phyloP scores from a whole-genome alignment of 2,797 vertebrate species.

The Silurus lanzhouensis region DNA sequence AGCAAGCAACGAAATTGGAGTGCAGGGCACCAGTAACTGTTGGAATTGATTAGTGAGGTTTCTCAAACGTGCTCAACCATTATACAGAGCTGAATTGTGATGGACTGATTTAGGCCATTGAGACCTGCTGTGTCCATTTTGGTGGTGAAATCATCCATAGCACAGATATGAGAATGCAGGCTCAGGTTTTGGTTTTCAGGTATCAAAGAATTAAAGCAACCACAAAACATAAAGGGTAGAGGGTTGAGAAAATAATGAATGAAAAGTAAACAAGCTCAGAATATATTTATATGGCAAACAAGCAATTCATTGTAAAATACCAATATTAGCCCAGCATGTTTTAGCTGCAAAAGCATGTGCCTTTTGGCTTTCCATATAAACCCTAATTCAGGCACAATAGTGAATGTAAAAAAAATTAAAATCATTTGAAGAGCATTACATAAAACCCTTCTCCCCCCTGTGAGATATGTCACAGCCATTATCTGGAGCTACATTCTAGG shows the following conservation, averaged over 20 bases:
- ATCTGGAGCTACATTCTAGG: slow-evolving; percentile 1
- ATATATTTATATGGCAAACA: slow-evolving; percentile 11
- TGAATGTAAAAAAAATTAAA: background rate
- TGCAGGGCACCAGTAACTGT: background rate
- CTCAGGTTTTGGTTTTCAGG: background rate
- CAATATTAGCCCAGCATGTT: background rate
- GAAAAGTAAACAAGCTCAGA: too few species aligned
- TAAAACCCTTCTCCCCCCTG: background rate
- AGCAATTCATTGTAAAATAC: background rate
- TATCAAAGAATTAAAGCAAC: background rate
- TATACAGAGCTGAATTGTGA: background rate
- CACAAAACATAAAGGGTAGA: too few species aligned
- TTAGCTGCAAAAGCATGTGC: slow-evolving; percentile 4
- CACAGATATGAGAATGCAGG: background rate
- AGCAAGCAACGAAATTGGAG: background rate
- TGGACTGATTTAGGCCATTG: background rate
- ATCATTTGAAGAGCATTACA: background rate
- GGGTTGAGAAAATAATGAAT: background rate
- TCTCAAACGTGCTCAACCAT: background rate
- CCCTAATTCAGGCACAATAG: slow-evolving; percentile 7
- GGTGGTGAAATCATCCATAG: background rate
- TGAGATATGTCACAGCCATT: slow-evolving; percentile 31
- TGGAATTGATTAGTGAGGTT: background rate
- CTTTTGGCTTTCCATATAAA: background rate
- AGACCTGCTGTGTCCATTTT: background rate